phyloP scores from a whole-genome alignment of 2,113 vertebrate genomes.

The Protobothrops flavoviridis region DNA sequence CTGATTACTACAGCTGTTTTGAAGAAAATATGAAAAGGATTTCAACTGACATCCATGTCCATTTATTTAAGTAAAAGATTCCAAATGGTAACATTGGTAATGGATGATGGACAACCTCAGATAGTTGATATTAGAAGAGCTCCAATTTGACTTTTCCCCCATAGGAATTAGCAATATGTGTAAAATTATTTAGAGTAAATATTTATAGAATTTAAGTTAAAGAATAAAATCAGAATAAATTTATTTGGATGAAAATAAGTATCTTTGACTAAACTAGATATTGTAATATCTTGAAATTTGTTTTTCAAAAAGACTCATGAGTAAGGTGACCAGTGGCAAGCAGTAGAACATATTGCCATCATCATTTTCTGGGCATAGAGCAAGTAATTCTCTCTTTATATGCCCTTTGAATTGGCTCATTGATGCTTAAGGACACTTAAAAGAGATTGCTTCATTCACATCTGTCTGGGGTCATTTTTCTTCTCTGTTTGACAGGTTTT shows the following conservation, averaged over 20 bases:
- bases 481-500: conserved; percentile 8
- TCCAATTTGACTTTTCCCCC: neutral
- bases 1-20: neutral
- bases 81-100: neutral
- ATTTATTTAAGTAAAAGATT: neutral
- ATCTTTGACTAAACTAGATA: neutral
- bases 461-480: conserved; percentile 33
- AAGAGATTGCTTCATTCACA: conserved; percentile 31
- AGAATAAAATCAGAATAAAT: neutral
- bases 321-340: neutral
- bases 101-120: neutral
- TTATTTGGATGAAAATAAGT: neutral
- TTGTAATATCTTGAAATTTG: neutral
- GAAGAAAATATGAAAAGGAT: neutral
- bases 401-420: conserved; percentile 11
- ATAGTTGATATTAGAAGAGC: neutral
- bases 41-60: neutral
- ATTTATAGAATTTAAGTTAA: neutral
- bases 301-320: neutral
- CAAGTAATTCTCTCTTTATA: conserved; percentile 26
- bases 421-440: conserved; percentile 31
- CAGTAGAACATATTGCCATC: conserved; percentile 2
- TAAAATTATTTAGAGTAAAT: neutral
- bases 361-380: conserved; percentile 24
- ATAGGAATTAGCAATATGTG: neutral